Percentiles rank a stretch among this genome's conserved stretches.
Evolutionary conservation across 1,140 invertebrate genomes (phyloP).

Genomic region (Ceratosolen solmsi): DNA sequence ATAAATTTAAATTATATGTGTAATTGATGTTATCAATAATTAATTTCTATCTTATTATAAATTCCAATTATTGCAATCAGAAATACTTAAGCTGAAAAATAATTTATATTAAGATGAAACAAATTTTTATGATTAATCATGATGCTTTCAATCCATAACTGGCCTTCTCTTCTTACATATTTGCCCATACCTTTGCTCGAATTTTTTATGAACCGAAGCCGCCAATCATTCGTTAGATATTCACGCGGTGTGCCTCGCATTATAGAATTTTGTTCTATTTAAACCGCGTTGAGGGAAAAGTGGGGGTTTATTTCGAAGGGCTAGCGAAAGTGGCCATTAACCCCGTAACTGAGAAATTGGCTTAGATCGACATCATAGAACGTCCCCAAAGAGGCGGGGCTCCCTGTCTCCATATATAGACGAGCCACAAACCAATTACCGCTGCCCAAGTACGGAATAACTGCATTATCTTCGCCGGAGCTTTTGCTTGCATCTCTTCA

Average conservation of each 20-base stretch:
- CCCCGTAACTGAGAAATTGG: conserved; percentile 18
- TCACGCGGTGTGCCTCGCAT: not conserved
- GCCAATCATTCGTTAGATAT: not conserved
- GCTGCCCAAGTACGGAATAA: not conserved
- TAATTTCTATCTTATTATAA: no score
- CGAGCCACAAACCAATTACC: conserved; percentile 14
- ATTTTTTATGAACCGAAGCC: not conserved
- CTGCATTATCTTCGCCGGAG: conserved; percentile 12
- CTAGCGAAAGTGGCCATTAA: not conserved
- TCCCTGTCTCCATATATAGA: not conserved
- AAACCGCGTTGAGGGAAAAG: not conserved
- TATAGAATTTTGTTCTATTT: not conserved
- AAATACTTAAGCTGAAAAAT: no score
- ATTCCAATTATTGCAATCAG: no score
- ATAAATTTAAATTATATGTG: no score
- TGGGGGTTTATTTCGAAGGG: not conserved
- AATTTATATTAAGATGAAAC: no score
- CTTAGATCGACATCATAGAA: not conserved
- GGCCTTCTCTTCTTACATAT: not conserved
- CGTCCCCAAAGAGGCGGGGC: not conserved
- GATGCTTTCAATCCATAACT: not conserved
- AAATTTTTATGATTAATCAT: no score
- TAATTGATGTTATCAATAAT: no score
- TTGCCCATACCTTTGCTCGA: not conserved
- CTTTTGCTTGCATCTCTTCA: not conserved